Evolutionary conservation across 2,113 vertebrate species (phyloP).

Genomic region (Penelope pileata): DNA sequence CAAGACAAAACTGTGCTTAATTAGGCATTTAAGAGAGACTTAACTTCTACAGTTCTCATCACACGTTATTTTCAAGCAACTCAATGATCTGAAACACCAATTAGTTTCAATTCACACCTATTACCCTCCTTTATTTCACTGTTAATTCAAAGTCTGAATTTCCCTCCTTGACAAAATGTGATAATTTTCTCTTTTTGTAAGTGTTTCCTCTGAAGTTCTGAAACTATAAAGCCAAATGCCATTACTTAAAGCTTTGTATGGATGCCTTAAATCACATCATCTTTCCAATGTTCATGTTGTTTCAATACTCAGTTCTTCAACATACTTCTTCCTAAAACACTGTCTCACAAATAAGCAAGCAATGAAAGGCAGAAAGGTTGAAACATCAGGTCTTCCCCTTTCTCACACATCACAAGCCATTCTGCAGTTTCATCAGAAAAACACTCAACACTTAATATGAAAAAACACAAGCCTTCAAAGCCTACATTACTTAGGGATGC

Average conservation of each 20-base stretch:
- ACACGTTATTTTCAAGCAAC: conserved; percentile 69
- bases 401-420: not conserved
- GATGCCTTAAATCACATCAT: not conserved
- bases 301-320: not conserved
- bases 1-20: conserved; percentile 69
- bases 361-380: not conserved
- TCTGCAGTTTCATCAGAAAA: not conserved
- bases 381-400: not conserved
- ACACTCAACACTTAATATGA: not conserved
- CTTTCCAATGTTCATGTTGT: not conserved
- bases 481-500: not conserved
- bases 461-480: not conserved
- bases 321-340: not conserved
- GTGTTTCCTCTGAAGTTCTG: conserved; percentile 2
- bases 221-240: not conserved
- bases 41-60: conserved; percentile 69
- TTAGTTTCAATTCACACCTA: conserved; percentile 79
- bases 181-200: conserved; percentile 41
- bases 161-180: conserved; percentile 46
- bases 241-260: not conserved
- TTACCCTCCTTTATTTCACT: conserved; percentile 70
- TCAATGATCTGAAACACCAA: conserved; percentile 77
- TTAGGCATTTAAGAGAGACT: conserved; percentile 74
- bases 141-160: conserved; percentile 70
- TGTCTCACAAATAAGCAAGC: not conserved